Evolutionary conservation across 2,113 vertebrate genomes (phyloP), one percentile per base, ranked within the genome.

Genomic region (Nansenia antarctica): DNA sequence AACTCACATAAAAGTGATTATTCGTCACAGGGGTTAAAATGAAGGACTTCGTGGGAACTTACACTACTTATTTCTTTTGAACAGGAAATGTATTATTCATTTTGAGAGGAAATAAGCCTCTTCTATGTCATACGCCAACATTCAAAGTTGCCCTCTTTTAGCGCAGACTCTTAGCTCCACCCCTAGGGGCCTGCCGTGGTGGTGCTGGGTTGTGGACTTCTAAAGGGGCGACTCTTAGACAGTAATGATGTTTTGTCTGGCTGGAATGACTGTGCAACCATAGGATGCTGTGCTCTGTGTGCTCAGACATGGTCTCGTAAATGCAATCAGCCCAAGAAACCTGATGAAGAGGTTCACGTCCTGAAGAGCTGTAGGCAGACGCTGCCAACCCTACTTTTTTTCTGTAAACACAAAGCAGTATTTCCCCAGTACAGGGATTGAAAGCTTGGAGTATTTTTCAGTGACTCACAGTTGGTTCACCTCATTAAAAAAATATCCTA

Each of bases 211-310:
- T 14, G 37, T 2, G 0, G 11, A 42, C 3, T 4, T 42, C 37
- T 42, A 15, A 42, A n/a, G n/a, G 37, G 37, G 14, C 14, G 11
- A 42, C 12, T 42, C 9, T 39, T 39, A 15, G 2, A 42, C 14
- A 5, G 14, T 42, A 66, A 71, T 83, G 47, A 63, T 69, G 62
- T 70, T 79, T 71, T 69, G 71, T 69, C 77, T 74, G 71, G 65
- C 59, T 58, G 3, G 3, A 52, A 72, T 53, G 71, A 62, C 57
- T 65, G 34, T 35, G 12, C 14, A 35, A 53, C 20, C 11, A 62
- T 31, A 30, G 47, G 26, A 57, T 45, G 61, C 30, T 34, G 12
- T 47, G 35, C 14, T 67, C 8, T 35, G 32, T 59, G 53, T 72
- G 31, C 22, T 39, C 31, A 55, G 35, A 59, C 35, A 70, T 35